Evolutionary conservation across 2,797 vertebrate species (phyloP).

Genomic region (Clarias laeviceps): DNA sequence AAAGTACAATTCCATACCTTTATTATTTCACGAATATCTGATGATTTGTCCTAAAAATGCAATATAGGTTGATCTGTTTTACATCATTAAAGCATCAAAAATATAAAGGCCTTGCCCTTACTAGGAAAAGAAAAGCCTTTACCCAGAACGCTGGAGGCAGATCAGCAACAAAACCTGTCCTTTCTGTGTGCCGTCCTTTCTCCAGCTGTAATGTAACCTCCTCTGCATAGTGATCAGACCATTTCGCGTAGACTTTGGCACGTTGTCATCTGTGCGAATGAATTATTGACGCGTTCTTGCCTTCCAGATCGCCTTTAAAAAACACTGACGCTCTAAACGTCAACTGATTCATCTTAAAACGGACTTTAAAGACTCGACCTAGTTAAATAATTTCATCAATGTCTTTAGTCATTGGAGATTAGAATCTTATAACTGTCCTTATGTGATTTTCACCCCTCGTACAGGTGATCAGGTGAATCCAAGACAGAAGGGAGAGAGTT

Average conservation of each 20-base stretch:
- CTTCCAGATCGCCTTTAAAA: constrained; percentile 61
- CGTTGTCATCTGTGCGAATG: constrained; percentile 42
- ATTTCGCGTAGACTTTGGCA: constrained; percentile 45
- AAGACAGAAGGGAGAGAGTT: neutral
- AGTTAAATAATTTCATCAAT: neutral
- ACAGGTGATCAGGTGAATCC: too few species aligned
- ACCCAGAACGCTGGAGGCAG: neutral
- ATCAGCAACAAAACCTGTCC: neutral
- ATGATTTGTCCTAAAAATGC: constrained; percentile 10
- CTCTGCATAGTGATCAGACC: constrained; percentile 21
- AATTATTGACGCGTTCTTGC: constrained; percentile 60
- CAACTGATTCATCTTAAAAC: neutral
- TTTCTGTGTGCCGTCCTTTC: neutral
- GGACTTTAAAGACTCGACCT: neutral
- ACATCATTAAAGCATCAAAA: neutral
- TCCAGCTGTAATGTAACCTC: constrained; percentile 21
- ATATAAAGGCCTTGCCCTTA: neutral
- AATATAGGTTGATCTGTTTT: neutral
- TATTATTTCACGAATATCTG: neutral
- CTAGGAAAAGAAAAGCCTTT: neutral
- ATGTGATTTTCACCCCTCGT: neutral
- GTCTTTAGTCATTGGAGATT: neutral
- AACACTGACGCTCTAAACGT: constrained; percentile 34
- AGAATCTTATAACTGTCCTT: too few species aligned
- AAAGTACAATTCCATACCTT: neutral